Conservation (phyloP, 2,888 invertebrate species). For the Habrosyne pyritoides region DNA sequence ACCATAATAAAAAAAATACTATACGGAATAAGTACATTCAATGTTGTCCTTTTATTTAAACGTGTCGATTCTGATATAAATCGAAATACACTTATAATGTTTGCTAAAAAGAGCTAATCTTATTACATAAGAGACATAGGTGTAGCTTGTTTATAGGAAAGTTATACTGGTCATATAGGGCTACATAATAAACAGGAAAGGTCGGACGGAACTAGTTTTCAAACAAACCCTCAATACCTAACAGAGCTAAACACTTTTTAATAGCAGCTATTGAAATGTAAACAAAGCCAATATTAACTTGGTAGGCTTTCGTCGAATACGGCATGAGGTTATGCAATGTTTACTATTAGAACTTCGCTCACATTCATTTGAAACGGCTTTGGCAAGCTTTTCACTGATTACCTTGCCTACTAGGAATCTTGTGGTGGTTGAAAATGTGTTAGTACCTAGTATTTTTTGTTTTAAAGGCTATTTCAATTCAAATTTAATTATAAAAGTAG, state of each 20-base stretch:
- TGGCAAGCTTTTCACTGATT: neutral
- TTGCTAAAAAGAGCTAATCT: neutral
- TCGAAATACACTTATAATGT: neutral
- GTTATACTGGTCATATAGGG: neutral
- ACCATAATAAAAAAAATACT: too few species aligned
- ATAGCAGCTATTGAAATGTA: slow-evolving; percentile 26
- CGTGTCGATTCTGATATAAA: neutral
- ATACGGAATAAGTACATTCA: too few species aligned
- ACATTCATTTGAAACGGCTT: neutral
- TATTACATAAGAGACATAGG: neutral
- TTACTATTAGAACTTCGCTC: neutral
- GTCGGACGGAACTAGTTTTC: slow-evolving; percentile 19
- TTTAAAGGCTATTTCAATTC: too few species aligned
- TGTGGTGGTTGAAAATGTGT: too few species aligned
- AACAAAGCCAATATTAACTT: slow-evolving; percentile 19
- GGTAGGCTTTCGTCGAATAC: neutral
- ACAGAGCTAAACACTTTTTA: slow-evolving; percentile 20
- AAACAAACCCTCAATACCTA: slow-evolving; percentile 16
- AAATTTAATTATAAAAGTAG: too few species aligned
- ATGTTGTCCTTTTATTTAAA: neutral
- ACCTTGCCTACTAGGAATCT: neutral
- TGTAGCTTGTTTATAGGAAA: neutral
- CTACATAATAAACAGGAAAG: slow-evolving; percentile 22
- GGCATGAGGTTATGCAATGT: neutral
- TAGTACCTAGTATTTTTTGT: too few species aligned